Percentiles rank a stretch among this genome's conserved stretches.
These are phyloP conservation scores for Eristalis pertinax DNA, from an alignment of 2,888 invertebrate species.

Conservation along the genomic window DNA sequence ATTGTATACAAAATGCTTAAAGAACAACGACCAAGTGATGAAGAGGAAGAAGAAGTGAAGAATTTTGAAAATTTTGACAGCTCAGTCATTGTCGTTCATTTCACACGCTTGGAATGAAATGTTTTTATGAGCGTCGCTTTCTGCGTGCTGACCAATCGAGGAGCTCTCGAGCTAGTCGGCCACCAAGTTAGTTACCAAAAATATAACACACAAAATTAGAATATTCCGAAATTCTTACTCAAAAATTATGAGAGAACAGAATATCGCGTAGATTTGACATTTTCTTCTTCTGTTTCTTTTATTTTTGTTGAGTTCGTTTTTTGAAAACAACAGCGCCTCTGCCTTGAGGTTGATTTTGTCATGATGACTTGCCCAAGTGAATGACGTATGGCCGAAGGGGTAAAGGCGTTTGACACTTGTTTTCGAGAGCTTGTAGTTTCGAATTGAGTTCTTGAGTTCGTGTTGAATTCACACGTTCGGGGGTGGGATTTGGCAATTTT, in stretches of 20 bases:
- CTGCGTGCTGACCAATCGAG: not conserved
- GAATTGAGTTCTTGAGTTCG: not conserved
- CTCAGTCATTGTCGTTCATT: not conserved
- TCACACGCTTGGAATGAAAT: not conserved
- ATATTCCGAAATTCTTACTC: conserved; percentile 25
- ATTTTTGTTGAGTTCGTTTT: not conserved
- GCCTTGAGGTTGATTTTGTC: not conserved
- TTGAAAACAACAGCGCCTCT: not conserved
- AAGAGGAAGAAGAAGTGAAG: not conserved
- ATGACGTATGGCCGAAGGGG: not conserved
- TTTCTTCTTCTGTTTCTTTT: not conserved
- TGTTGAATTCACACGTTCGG: not conserved
- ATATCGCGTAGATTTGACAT: not conserved
- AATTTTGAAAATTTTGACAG: not conserved
- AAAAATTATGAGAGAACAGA: conserved; percentile 19
- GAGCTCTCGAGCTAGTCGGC: too few relatives aligned
- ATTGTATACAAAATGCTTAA: not conserved
- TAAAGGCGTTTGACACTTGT: not conserved
- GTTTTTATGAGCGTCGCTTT: not conserved
- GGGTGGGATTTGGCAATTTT: not conserved
- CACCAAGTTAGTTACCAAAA: not conserved
- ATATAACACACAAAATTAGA: not conserved
- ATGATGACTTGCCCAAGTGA: not conserved
- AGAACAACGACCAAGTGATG: too few relatives aligned
- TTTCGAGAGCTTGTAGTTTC: not conserved